These are phyloP conservation scores for Hippocampus kuda DNA, from an alignment of 2,797 vertebrate species.

Conservation along the genomic window DNA sequence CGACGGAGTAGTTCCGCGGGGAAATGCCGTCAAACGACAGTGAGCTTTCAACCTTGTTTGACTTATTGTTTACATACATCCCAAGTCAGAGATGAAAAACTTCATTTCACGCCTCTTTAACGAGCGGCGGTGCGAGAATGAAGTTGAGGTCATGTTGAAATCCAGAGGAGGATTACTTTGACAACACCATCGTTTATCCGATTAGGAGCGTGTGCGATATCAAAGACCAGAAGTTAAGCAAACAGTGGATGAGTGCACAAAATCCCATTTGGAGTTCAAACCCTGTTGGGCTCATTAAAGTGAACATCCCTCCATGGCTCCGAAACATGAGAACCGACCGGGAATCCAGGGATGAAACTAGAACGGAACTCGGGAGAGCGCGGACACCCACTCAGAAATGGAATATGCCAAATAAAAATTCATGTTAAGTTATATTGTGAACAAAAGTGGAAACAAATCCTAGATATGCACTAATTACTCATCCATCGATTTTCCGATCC, in stretches of 20 bases:
- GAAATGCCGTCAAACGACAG: too few relatives aligned
- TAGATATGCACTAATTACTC: too few relatives aligned
- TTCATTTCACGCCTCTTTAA: conserved; percentile 4
- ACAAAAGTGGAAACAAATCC: background rate
- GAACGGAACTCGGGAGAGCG: background rate
- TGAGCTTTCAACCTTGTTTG: background rate
- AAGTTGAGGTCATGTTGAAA: conserved; percentile 1
- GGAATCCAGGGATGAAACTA: background rate
- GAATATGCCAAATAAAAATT: background rate
- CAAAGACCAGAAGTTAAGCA: conserved; percentile 26
- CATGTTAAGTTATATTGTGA: background rate
- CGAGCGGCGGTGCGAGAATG: background rate
- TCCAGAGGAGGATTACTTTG: background rate
- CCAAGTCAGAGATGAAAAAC: background rate
- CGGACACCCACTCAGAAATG: background rate
- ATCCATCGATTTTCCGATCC: too few relatives aligned
- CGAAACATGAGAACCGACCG: background rate
- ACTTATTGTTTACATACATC: background rate
- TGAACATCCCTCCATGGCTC: background rate
- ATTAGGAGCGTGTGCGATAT: conserved; percentile 7
- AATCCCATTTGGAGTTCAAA: conserved; percentile 5
- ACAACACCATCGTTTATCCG: conserved; percentile 5
- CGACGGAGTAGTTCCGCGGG: background rate
- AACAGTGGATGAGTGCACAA: conserved; percentile 13
- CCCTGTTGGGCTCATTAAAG: background rate